Base-by-base conservation (phyloP, 2,113 vertebrate species). In the Stigmatopora nigra region DNA sequence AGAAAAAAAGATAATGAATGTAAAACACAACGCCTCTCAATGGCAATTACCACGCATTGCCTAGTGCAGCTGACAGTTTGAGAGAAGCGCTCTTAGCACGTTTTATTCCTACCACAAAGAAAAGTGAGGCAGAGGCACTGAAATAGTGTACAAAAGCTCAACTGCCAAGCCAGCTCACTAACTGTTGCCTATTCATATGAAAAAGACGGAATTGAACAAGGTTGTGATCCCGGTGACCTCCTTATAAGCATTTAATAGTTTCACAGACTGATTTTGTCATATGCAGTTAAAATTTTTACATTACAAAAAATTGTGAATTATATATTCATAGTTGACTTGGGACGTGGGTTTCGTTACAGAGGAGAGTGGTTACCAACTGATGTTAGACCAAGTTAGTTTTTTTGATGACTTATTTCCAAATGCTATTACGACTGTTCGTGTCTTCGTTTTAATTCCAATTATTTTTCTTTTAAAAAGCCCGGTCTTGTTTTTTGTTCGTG, bases 21-120 rank as follows among this genome's bases (percentile, higher is more conserved):
- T 79, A 79, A 85, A 79, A 84, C 78, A 86, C 83, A 86, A 84
- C 83, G 78, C 66, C 55, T 61, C 72, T 86, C 77, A 84, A 69
- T 77, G 53, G 80, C 76, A 85, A 84, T 87, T 85, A 84, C 77
- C 84, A 79, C 58, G 67, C 80, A 72, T 65, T 72, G 87, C 70
- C 79, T 81, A 79, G 77, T 80, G 84, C 85, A 85, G 81, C 77
- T 84, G 82, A 84, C 83, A 80, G 78, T 72, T 71, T 48, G 71
- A 77, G 68, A 69, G 77, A 70, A 72, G 74, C 44, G 20, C 76
- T 78, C 73, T 80, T 71, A 67, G 51, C 49, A 16, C 56, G 62
- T 79, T 79, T 81, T 79, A 73, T 72, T 73, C 81, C 68, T 14
- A 47, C 67, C 72, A 80, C 78, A 84, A 75, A 81, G 78, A 46